Evolutionary conservation across 2,888 invertebrate genomes (phyloP).

Genomic region (Xestia rhomboidea): DNA sequence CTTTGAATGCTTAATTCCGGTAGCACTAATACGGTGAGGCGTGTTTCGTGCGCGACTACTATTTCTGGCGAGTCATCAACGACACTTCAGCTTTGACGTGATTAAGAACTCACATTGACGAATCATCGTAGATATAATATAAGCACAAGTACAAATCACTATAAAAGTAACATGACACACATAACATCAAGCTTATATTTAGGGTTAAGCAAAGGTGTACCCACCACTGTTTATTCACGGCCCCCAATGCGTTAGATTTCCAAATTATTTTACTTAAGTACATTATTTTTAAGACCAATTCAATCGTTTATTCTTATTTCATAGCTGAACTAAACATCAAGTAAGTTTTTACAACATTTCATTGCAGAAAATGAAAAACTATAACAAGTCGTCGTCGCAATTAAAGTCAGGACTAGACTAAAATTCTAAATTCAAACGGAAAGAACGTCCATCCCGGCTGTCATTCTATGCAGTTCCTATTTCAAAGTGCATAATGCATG

Average conservation of each 20-base stretch:
- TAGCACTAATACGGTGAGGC: conserved; percentile 24
- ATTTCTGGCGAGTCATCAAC: conserved; percentile 52
- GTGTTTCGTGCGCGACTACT: conserved; percentile 30
- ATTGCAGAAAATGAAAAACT: background rate
- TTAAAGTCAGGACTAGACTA: background rate
- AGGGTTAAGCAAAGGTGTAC: background rate
- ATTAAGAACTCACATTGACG: conserved; percentile 5
- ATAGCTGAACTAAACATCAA: background rate
- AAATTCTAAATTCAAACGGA: conserved; percentile 27
- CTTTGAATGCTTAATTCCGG: conserved; percentile 46
- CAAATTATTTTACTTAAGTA: background rate
- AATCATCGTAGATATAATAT: background rate
- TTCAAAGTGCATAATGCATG: conserved; percentile 31
- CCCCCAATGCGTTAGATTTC: background rate
- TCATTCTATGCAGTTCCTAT: conserved; percentile 25
- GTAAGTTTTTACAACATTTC: background rate
- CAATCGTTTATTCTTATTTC: background rate
- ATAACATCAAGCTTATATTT: background rate
- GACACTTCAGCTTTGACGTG: conserved; percentile 15
- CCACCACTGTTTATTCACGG: background rate
- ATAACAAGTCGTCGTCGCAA: background rate
- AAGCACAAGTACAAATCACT: background rate
- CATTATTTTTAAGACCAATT: background rate
- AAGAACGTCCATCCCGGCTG: conserved; percentile 11
- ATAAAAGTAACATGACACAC: background rate